Conservation (phyloP, 2,888 invertebrate genomes). For the Bhutanitis thaidina region DNA sequence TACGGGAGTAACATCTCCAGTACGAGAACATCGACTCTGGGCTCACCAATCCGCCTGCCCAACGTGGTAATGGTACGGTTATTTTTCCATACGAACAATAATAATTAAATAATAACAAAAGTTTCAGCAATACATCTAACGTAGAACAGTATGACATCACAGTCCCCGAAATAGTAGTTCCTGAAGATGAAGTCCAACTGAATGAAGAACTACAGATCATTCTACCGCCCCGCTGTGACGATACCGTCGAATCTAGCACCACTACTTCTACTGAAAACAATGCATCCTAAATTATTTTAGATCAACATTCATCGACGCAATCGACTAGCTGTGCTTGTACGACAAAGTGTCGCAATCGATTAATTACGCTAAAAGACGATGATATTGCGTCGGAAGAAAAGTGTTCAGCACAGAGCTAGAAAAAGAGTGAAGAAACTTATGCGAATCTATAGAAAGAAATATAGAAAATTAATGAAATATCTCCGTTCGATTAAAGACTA, state of each 20-base stretch:
- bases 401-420: background rate
- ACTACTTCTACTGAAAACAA: slow-evolving; percentile 35
- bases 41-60: too few species aligned
- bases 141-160: slow-evolving; percentile 50
- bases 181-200: slow-evolving; percentile 61
- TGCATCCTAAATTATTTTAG: slow-evolving; percentile 18
- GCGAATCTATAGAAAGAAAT: background rate
- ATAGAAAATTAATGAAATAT: background rate
- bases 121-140: slow-evolving; percentile 39
- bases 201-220: slow-evolving; percentile 68
- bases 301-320: background rate
- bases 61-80: too few species aligned
- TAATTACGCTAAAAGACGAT: background rate
- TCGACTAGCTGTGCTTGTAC: background rate
- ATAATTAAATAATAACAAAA: too few species aligned
- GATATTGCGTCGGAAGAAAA: background rate
- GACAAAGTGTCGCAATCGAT: background rate
- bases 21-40: too few species aligned
- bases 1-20: too few species aligned
- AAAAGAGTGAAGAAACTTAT: background rate
- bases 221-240: slow-evolving; percentile 62
- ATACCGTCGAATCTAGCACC: slow-evolving; percentile 46
- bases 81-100: too few species aligned
- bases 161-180: slow-evolving; percentile 47
- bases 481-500: background rate